Conservation (phyloP, 1,140 invertebrate species). For the Aphaenogaster rudis region DNA sequence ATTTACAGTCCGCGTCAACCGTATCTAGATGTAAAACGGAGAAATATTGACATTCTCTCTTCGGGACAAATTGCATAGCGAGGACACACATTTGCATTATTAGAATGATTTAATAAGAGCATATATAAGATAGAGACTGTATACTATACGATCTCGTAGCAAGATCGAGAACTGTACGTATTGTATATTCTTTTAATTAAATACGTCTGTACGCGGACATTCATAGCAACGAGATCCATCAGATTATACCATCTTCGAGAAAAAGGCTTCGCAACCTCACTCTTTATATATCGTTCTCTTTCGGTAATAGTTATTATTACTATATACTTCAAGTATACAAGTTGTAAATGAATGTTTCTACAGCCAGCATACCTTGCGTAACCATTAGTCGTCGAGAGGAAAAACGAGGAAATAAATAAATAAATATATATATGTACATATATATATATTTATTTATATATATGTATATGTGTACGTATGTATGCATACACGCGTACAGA, state of each 20-base stretch:
- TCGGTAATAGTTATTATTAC: constrained; percentile 59
- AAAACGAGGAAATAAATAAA: constrained; percentile 48
- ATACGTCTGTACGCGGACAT: constrained; percentile 15
- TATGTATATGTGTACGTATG: neutral
- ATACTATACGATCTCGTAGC: constrained; percentile 52
- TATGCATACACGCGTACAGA: constrained; percentile 4
- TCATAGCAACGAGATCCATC: constrained; percentile 56
- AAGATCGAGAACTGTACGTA: constrained; percentile 54
- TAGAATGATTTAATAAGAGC: constrained; percentile 42
- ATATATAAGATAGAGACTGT: constrained; percentile 52
- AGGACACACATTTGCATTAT: constrained; percentile 49
- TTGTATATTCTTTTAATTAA: constrained; percentile 64
- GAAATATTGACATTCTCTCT: constrained; percentile 34
- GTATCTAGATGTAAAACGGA: constrained; percentile 17
- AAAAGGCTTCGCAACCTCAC: constrained; percentile 63
- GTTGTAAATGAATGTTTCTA: constrained; percentile 66
- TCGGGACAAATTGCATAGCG: constrained; percentile 40
- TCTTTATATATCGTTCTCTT: constrained; percentile 66
- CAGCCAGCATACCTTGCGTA: constrained; percentile 61
- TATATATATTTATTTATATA: neutral
- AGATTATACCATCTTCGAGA: constrained; percentile 40
- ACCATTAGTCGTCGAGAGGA: constrained; percentile 56
- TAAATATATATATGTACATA: neutral
- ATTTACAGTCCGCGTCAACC: constrained; percentile 50
- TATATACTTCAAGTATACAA: constrained; percentile 63